A percentile compares a stretch with the other conserved stretches of the same genome.
phyloP scores from a whole-genome alignment of 2,797 vertebrate species.

The Manis pentadactyla region DNA sequence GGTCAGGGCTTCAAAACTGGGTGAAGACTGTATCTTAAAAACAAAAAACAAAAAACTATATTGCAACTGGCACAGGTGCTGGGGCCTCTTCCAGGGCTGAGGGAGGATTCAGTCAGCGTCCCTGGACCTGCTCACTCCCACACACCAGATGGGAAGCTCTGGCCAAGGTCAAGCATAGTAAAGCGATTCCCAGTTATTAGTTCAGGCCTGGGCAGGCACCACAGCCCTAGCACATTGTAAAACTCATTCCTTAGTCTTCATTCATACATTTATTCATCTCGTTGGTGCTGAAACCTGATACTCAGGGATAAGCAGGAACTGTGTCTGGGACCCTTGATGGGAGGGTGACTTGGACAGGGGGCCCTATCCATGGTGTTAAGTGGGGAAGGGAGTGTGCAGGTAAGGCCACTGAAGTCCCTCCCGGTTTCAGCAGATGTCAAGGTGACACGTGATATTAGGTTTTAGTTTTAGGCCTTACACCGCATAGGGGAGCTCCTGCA shows the following conservation, averaged over 20 bases:
- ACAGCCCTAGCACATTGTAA: background rate
- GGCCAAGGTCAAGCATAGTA: too few species aligned
- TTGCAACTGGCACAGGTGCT: background rate
- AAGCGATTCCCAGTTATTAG: background rate
- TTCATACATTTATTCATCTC: background rate
- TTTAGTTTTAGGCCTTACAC: background rate
- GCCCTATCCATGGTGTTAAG: accelerated
- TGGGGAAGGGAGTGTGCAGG: background rate
- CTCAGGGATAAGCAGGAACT: background rate
- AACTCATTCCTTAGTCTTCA: background rate
- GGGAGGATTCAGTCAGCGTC: background rate
- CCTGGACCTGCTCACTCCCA: background rate
- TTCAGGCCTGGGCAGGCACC: background rate
- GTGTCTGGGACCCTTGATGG: background rate
- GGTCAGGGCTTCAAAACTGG: background rate
- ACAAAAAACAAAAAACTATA: too few species aligned
- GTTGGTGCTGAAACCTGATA: background rate
- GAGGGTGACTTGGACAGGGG: background rate
- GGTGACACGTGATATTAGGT: background rate
- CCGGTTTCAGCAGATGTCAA: background rate
- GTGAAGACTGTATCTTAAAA: background rate
- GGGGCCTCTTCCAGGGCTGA: background rate
- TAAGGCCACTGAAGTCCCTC: background rate
- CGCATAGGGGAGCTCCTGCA: background rate
- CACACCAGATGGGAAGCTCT: background rate